These are phyloP conservation scores for Xenopus tropicalis DNA, from an alignment of 2,113 vertebrate genomes.

Conservation along the genomic window UCB_Xtro_10.0 CM004449.2:130506501-130507000, in stretches of 20 bases:
- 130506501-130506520: conserved; percentile 62
- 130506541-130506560: conserved; percentile 72
- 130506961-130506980: too few species aligned
- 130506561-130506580: conserved; percentile 84
- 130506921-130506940: conserved; percentile 38
- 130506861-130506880: neutral
- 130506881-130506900: neutral
- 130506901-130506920: neutral
- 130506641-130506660: conserved; percentile 90
- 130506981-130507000: neutral
- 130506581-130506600: conserved; percentile 75
- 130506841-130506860: neutral
- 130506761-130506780: conserved; percentile 81
- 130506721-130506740: conserved; percentile 75
- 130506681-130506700: conserved; percentile 77
- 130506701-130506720: conserved; percentile 80
- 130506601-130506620: conserved; percentile 95
- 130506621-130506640: conserved; percentile 98
- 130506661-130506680: conserved; percentile 79
- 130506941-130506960: conserved; percentile 15
- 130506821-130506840: neutral
- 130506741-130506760: conserved; percentile 62
- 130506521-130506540: conserved; percentile 68
- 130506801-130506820: conserved; percentile 38
- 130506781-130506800: conserved; percentile 52